phyloP scores from a whole-genome alignment of 1,140 invertebrate genomes.

The Thrips palmi region DNA sequence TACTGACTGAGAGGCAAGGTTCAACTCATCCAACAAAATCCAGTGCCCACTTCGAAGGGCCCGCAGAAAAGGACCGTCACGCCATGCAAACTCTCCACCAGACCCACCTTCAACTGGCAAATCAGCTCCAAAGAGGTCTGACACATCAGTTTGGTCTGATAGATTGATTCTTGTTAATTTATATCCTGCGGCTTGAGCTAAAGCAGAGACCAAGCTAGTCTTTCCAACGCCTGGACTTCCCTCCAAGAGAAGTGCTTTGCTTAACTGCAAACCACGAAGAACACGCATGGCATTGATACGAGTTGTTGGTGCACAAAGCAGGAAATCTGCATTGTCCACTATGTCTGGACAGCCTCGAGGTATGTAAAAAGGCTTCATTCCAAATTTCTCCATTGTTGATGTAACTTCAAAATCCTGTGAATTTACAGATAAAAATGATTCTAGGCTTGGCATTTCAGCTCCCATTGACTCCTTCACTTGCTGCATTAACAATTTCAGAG shows the following conservation, averaged over 20 bases:
- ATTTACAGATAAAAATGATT: not conserved
- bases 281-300: constrained; percentile 65
- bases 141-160: constrained; percentile 96
- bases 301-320: constrained; percentile 69
- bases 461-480: constrained; percentile 6
- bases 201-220: constrained; percentile 81
- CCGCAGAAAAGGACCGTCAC: constrained; percentile 85
- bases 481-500: not conserved
- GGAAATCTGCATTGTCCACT: constrained; percentile 29
- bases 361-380: constrained; percentile 54
- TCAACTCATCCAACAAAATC: constrained; percentile 97
- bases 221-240: constrained; percentile 97
- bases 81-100: constrained; percentile 81
- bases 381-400: constrained; percentile 27
- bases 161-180: constrained; percentile 80
- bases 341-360: constrained; percentile 23
- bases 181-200: constrained; percentile 70
- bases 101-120: constrained; percentile 77
- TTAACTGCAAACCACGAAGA: constrained; percentile 70
- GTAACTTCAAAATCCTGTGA: constrained; percentile 3
- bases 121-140: constrained; percentile 95
- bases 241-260: constrained; percentile 86
- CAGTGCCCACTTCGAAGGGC: constrained; percentile 86
- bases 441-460: not conserved
- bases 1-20: constrained; percentile 95